phyloP scores from a whole-genome alignment of 2,888 invertebrate species.

The Sceliomorpha sp. region DNA sequence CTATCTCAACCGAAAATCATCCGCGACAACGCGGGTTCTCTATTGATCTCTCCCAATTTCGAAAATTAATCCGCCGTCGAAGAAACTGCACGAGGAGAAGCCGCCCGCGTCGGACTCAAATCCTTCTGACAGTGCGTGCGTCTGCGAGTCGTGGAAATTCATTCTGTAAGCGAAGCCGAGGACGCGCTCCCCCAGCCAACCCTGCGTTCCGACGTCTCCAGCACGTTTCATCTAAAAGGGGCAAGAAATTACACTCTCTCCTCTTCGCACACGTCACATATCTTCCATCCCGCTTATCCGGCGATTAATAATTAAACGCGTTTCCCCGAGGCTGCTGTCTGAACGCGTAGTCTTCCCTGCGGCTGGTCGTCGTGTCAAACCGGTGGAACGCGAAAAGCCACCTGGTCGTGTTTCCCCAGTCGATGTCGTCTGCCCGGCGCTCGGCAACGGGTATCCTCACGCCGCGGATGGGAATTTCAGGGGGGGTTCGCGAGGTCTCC shows the following conservation, averaged over 20 bases:
- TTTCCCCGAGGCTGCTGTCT: not conserved
- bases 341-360: not conserved
- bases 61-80: not conserved
- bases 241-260: not conserved
- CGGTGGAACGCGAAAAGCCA: not conserved
- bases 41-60: constrained; percentile 1
- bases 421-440: not conserved
- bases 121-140: not conserved
- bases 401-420: not conserved
- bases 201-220: too few species aligned
- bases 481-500: too few species aligned
- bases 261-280: not conserved
- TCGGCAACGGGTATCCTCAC: too few species aligned
- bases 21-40: not conserved
- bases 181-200: too few species aligned
- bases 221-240: too few species aligned
- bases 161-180: too few species aligned
- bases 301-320: constrained; percentile 6
- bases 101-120: not conserved
- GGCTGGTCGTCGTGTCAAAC: not conserved
- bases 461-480: too few species aligned
- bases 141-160: too few species aligned
- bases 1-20: too few species aligned
- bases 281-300: not conserved
- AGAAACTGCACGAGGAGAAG: not conserved